phyloP scores from a whole-genome alignment of 2,797 vertebrate species.

The Myotis myotis region DNA sequence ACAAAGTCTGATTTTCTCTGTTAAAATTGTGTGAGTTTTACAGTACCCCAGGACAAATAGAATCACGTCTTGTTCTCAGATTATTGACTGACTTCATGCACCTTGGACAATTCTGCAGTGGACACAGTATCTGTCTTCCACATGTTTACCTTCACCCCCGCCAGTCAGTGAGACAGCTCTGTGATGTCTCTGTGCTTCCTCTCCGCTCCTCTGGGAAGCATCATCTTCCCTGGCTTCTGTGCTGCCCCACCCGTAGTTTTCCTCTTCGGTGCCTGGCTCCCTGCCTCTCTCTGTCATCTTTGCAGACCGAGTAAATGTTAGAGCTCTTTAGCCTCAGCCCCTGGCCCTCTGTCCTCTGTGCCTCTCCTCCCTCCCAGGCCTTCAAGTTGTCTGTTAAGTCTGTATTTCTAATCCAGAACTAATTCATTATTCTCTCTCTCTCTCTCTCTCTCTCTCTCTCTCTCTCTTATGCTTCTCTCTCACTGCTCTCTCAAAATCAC shows the following conservation, averaged over 20 bases:
- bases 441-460: neutral
- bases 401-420: neutral
- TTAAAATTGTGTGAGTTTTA: neutral
- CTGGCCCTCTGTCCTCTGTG: too few relatives aligned
- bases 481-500: neutral
- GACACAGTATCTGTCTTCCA: accelerated
- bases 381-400: neutral
- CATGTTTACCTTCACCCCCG: accelerated
- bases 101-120: neutral
- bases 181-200: neutral
- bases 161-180: neutral
- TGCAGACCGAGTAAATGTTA: neutral
- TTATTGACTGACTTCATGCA: neutral
- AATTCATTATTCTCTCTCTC: neutral
- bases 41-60: too few relatives aligned
- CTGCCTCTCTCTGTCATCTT: accelerated
- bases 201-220: neutral
- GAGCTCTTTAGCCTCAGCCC: too few relatives aligned
- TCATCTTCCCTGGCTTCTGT: neutral
- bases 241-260: neutral
- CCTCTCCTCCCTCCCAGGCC: neutral
- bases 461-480: neutral
- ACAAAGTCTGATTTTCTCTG: neutral
- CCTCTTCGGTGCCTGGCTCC: neutral
- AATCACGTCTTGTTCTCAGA: neutral